phyloP scores from a whole-genome alignment of 2,888 invertebrate genomes.

The Lingula anatina region DNA sequence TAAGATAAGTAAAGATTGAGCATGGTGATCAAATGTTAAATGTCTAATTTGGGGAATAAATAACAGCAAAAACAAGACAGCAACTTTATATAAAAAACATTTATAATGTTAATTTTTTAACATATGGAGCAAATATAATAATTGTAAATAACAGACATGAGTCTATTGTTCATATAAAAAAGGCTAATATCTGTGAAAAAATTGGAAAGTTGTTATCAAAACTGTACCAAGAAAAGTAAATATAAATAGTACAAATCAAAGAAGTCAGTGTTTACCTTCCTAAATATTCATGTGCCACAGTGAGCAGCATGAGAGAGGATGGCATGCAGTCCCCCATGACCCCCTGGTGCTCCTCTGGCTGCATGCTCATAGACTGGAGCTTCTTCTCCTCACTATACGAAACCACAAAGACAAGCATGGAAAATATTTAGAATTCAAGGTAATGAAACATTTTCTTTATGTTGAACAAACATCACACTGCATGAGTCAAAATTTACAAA shows the following conservation, averaged over 20 bases:
- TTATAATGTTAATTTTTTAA: not conserved
- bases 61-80: not conserved
- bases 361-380: conserved; percentile 11
- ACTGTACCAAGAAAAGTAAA: no score
- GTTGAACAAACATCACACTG: no score
- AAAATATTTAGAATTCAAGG: not conserved
- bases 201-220: no score
- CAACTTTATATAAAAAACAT: not conserved
- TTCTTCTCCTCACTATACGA: conserved; percentile 36
- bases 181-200: no score
- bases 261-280: conserved; percentile 57
- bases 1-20: no score
- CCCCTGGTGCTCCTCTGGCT: conserved; percentile 8
- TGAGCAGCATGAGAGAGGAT: conserved; percentile 67
- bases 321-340: conserved; percentile 24
- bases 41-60: no score
- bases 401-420: conserved; percentile 3
- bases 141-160: not conserved
- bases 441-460: no score
- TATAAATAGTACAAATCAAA: no score
- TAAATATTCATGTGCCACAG: conserved; percentile 78
- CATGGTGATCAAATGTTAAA: no score
- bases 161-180: no score
- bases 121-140: not conserved
- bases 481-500: no score